Evolutionary conservation across 1,140 invertebrate genomes (phyloP).

Genomic region (Lineus longissimus): DNA sequence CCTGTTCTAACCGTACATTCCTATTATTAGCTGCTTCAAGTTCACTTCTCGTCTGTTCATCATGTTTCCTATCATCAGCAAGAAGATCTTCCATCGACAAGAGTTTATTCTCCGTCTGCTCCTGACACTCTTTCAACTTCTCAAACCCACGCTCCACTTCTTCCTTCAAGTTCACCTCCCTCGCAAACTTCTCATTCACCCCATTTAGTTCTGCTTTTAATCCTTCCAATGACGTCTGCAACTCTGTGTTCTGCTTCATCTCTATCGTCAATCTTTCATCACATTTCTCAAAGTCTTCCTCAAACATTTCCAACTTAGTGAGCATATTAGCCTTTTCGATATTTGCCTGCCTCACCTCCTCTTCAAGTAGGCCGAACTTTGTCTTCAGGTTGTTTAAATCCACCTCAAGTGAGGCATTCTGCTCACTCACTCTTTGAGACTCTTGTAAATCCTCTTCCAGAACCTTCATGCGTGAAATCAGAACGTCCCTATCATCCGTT

Average conservation of each 20-base stretch:
- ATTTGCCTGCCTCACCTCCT: neutral
- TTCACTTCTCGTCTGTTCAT: no score
- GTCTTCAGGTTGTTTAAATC: neutral
- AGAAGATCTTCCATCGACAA: no score
- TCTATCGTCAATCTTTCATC: neutral
- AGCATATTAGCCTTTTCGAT: neutral
- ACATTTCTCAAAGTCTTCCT: conserved; percentile 7
- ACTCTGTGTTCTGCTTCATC: neutral
- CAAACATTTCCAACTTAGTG: neutral
- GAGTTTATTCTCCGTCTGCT: conserved; percentile 8
- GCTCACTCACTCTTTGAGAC: neutral
- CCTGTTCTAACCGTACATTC: no score
- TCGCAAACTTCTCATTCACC: neutral
- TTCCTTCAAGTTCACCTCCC: neutral
- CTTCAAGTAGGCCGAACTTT: neutral
- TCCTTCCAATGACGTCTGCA: neutral
- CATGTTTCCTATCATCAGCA: no score
- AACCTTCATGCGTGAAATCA: no score
- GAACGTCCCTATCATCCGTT: no score
- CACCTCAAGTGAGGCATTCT: neutral
- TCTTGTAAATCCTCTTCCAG: neutral
- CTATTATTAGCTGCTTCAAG: no score
- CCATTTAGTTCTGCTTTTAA: neutral
- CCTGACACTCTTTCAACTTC: neutral
- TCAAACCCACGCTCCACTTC: neutral